Evolutionary conservation across 2,797 vertebrate genomes (phyloP).

Genomic region (Phrynocephalus forsythii): DNA sequence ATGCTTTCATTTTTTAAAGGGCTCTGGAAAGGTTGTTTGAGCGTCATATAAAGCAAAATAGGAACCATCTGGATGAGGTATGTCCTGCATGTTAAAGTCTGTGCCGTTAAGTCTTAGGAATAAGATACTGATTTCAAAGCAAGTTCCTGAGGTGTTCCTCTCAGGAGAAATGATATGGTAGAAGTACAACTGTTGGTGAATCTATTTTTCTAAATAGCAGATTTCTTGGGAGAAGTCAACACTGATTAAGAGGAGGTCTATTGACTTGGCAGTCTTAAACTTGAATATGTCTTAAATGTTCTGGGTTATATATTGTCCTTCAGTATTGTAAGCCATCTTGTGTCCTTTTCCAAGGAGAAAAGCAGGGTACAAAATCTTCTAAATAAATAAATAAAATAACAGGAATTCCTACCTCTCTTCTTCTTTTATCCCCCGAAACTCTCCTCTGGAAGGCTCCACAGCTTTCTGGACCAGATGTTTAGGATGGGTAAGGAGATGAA

Average conservation of each 20-base stretch:
- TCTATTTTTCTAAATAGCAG: background rate
- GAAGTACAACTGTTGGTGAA: background rate
- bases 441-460: background rate
- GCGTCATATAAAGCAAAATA: slow-evolving; percentile 88
- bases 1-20: slow-evolving; percentile 69
- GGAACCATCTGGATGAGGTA: slow-evolving; percentile 88
- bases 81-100: slow-evolving; percentile 48
- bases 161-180: background rate
- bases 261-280: background rate
- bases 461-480: background rate
- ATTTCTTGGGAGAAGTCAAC: background rate
- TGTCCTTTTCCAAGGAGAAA: too few relatives aligned
- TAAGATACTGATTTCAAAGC: background rate
- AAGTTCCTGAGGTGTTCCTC: background rate
- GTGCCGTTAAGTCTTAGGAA: background rate
- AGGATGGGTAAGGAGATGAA: background rate
- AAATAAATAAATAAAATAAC: background rate
- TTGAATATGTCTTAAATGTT: too few relatives aligned
- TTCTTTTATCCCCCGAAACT: background rate
- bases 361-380: too few relatives aligned
- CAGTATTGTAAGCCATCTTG: too few relatives aligned
- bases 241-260: background rate
- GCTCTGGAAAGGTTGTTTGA: slow-evolving; percentile 88
- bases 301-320: too few relatives aligned
- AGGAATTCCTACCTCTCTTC: background rate